Base-by-base conservation (phyloP, 1,140 invertebrate species). In the Magallana angulata region DNA sequence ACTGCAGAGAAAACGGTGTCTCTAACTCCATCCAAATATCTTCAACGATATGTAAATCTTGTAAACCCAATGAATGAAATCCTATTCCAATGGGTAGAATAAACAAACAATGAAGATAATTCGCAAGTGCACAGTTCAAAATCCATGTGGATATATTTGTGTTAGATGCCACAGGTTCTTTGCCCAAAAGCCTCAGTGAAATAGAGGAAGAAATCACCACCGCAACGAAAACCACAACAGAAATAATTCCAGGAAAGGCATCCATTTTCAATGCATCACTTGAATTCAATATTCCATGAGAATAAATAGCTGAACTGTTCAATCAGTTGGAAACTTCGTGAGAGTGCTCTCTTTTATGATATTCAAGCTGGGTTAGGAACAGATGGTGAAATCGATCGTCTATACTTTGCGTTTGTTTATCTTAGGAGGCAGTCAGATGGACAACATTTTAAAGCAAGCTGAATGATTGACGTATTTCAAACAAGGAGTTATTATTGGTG, bases 31-130 rank as follows among this genome's bases (percentile, higher is more conserved):
- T 36, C 68, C 68, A 76, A 2, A 76, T 30, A 24, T 76, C 68
- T 76, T 76, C 68, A 76, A 76, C 8, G 18, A 30, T 30, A 11
- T 30, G 68, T 30, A 76, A 76, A 4, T 76, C 68, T 9, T 18
- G 24, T 30, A 30, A 36, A 11, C 36, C 68, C 68, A 76, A 12
- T 12, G 68, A 76, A 76, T 76, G 9, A 7, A 76, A 12, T 76
- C 68, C 68, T 8, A 76, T 76, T 76, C 68, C 68, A 76, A 76
- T 24, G 24, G 68, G 68, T 30, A 76, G 30, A 76, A 76, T 76
- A 76, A 76, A 76, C 24, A 76, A 30, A 76, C 68, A 76, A 76
- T 76, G 68, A 76, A 76, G 24, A 76, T 30, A 30, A 30, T 76
- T 76, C 12, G 68, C 68, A 7, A 76, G 36, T 7, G 24, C 68